phyloP scores from a whole-genome alignment of 2,797 vertebrate species.

The Cottoperca gobio region DNA sequence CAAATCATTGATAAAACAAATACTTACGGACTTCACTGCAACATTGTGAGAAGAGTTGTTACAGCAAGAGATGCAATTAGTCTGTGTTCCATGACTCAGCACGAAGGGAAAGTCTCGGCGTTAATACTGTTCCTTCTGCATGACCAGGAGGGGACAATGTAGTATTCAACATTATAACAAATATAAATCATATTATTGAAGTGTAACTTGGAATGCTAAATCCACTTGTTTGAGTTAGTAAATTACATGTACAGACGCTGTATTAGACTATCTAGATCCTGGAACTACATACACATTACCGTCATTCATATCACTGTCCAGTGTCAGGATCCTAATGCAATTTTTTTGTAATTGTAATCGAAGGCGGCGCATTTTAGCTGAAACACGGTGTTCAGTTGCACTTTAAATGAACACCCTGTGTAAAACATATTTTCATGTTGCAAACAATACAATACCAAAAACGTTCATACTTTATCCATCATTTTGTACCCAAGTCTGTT shows the following conservation, averaged over 20 bases:
- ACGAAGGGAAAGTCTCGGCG: neutral
- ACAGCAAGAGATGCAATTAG: neutral
- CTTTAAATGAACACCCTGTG: neutral
- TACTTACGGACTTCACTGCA: neutral
- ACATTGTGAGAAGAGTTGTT: neutral
- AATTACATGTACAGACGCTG: too few species aligned
- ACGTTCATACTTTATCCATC: neutral
- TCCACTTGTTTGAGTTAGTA: neutral
- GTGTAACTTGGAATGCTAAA: neutral
- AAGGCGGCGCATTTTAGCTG: too few species aligned
- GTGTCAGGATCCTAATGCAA: too few species aligned
- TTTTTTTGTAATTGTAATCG: too few species aligned
- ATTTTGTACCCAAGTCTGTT: neutral
- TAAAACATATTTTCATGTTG: neutral
- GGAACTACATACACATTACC: too few species aligned
- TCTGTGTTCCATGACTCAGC: neutral
- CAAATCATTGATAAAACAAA: neutral
- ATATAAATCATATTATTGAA: neutral
- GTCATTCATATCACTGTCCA: too few species aligned
- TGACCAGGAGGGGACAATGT: neutral
- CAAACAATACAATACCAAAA: neutral
- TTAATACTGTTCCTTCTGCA: neutral
- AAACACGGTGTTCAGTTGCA: neutral
- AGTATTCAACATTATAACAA: neutral
- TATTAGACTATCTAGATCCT: too few species aligned